Evolutionary conservation across 35 echinoderm and acorn worm genomes (phyloP).

Genomic region (Lytechinus pictus): DNA sequence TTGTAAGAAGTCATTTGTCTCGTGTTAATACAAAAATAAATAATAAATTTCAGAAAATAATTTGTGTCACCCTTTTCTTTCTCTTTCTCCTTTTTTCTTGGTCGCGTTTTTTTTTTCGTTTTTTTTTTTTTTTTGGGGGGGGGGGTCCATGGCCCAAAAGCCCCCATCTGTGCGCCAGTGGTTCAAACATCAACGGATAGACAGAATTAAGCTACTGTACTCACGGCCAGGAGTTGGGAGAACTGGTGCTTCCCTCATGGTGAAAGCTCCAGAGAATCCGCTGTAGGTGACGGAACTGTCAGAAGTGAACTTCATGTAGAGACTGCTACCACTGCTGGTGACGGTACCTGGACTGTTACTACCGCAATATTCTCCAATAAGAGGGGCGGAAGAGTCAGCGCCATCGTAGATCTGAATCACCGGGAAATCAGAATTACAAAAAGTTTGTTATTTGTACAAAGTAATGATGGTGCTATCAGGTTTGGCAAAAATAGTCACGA

Average conservation of each 20-base stretch:
- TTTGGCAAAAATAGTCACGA: neutral
- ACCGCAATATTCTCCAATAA: neutral
- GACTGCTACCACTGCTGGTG: neutral
- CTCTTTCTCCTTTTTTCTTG: too few relatives aligned
- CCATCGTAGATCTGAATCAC: slow-evolving; percentile 8
- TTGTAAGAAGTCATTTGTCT: too few relatives aligned
- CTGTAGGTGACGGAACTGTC: slow-evolving; percentile 2
- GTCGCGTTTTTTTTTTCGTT: too few relatives aligned
- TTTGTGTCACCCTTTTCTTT: too few relatives aligned
- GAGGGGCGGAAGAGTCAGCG: neutral
- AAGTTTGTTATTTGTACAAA: neutral
- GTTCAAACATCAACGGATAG: too few relatives aligned
- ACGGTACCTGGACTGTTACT: neutral
- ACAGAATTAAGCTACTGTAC: neutral
- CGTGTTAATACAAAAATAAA: too few relatives aligned
- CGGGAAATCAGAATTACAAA: neutral
- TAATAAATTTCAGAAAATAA: too few relatives aligned
- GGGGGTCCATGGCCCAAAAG: too few relatives aligned
- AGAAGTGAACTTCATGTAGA: neutral
- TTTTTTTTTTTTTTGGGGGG: too few relatives aligned
- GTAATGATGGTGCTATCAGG: neutral
- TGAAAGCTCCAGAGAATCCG: neutral
- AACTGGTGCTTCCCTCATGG: neutral
- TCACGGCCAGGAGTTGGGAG: neutral
- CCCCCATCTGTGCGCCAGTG: too few relatives aligned